Percentiles rank a stretch among this genome's conserved stretches.
phyloP scores from a whole-genome alignment of 2,113 vertebrate species.

The Entelurus aequoreus region DNA sequence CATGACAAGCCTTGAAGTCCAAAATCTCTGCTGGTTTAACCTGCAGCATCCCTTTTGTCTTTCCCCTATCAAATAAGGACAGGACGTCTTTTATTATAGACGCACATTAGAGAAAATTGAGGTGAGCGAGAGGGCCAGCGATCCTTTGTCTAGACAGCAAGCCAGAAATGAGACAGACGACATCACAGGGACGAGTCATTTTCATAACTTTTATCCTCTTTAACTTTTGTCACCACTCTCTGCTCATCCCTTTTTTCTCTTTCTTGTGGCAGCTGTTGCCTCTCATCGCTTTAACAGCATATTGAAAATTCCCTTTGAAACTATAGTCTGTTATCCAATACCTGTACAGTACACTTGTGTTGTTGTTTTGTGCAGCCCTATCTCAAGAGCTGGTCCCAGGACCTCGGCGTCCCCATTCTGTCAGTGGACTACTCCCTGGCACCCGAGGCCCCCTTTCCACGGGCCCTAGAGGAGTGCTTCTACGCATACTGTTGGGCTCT shows the following conservation, averaged over 20 bases:
- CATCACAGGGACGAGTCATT: slow-evolving; percentile 28
- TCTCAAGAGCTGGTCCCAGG: slow-evolving; percentile 85
- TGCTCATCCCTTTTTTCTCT: background rate
- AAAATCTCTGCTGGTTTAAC: background rate
- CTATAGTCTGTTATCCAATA: slow-evolving; percentile 13
- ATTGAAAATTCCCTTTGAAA: slow-evolving; percentile 16
- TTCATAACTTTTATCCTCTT: slow-evolving; percentile 22
- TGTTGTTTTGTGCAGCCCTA: slow-evolving; percentile 70
- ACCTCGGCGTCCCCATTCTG: slow-evolving; percentile 80
- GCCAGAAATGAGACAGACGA: slow-evolving; percentile 37
- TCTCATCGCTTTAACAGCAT: slow-evolving; percentile 26
- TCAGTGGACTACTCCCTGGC: slow-evolving; percentile 89
- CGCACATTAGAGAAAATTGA: slow-evolving; percentile 27
- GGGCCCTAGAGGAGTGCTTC: slow-evolving; percentile 89
- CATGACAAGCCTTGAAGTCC: background rate
- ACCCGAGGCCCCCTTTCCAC: slow-evolving; percentile 85
- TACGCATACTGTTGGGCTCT: slow-evolving; percentile 91
- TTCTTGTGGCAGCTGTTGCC: slow-evolving; percentile 21
- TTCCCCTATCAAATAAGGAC: slow-evolving; percentile 22
- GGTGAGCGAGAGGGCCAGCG: slow-evolving; percentile 35
- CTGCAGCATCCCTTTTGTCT: slow-evolving; percentile 1
- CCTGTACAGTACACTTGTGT: slow-evolving; percentile 6
- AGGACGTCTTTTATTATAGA: slow-evolving; percentile 22
- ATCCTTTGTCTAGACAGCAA: slow-evolving; percentile 44
- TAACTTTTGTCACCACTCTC: background rate